Evolutionary conservation across 64 coral and sea anemone species (phyloP).

Genomic region (Acropora yongei): DNA sequence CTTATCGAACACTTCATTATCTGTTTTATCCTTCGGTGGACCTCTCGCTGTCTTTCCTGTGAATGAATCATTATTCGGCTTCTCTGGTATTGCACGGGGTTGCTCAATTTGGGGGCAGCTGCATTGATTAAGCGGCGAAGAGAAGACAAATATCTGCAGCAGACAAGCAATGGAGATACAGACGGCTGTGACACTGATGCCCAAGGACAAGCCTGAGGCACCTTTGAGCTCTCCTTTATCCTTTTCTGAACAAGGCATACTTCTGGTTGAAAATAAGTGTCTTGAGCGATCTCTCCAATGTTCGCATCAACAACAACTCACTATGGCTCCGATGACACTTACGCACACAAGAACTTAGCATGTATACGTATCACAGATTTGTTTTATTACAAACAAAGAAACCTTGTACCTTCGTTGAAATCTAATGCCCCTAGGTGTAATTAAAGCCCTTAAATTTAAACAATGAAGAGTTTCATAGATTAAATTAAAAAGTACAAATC

Average conservation of each 20-base stretch:
- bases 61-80: neutral
- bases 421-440: neutral
- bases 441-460: neutral
- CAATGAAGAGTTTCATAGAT: neutral
- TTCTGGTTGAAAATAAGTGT: neutral
- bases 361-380: neutral
- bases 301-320: neutral
- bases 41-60: neutral
- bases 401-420: neutral
- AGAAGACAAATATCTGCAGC: neutral
- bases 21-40: slow-evolving; percentile 1
- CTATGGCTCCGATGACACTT: neutral
- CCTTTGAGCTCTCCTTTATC: neutral
- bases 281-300: neutral
- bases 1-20: neutral
- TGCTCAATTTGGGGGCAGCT: neutral
- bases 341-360: neutral
- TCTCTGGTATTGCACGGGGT: neutral
- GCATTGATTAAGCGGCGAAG: neutral
- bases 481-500: neutral
- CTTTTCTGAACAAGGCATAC: neutral
- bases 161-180: slow-evolving; percentile 6
- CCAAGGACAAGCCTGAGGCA: neutral
- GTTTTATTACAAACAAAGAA: slow-evolving; percentile 3
- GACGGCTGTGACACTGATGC: slow-evolving; percentile 23